Evolutionary conservation across 2,113 vertebrate species (phyloP), one percentile per base, ranked within the genome.

Genomic region (Mesocricetus auratus): DNA sequence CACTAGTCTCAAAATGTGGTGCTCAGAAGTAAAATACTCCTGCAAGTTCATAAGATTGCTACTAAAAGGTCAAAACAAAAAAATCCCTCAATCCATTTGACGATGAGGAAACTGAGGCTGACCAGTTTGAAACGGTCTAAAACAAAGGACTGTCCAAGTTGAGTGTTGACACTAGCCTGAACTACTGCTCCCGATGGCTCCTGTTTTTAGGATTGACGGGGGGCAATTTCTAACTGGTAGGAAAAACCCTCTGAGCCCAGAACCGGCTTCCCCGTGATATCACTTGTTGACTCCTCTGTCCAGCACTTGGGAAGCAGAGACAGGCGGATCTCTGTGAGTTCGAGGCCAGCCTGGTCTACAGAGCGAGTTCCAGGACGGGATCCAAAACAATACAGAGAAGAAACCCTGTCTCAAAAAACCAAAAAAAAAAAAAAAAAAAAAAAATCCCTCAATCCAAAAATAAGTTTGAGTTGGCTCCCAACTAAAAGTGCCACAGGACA

Each of bases 401-500:
- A n/a, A n/a, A n/a, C n/a, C n/a, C n/a, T n/a, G n/a, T n/a, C n/a
- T n/a, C n/a, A n/a, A n/a, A n/a, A n/a, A n/a, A n/a, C n/a, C n/a
- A n/a, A n/a, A n/a, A n/a, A n/a, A n/a, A n/a, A n/a, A n/a, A n/a
- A n/a, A n/a, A n/a, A n/a, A n/a, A n/a, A n/a, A n/a, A n/a, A n/a
- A n/a, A 33, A 85, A 33, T 42, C 90, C 78, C 19, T n/a, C 85
- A 53, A 45, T 6, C 10, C 60, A 81, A 50, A 45, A 93, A 94
- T 89, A 81, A 86, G 86, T 45, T 29, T 93, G 60, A 94, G 91
- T n/a, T 79, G 62, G 68, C 60, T 50, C 62, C 45, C 91, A 91
- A 97, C 71, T 92, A 78, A 86, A 95, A 96, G 56, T 90, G 36
- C 79, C 69, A 62, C 6, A 90, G 36, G 60, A 85, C 36, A 87